These are phyloP conservation scores for Rhipidura dahli DNA, from an alignment of 2,113 vertebrate genomes.

Conservation along the genomic window DNA sequence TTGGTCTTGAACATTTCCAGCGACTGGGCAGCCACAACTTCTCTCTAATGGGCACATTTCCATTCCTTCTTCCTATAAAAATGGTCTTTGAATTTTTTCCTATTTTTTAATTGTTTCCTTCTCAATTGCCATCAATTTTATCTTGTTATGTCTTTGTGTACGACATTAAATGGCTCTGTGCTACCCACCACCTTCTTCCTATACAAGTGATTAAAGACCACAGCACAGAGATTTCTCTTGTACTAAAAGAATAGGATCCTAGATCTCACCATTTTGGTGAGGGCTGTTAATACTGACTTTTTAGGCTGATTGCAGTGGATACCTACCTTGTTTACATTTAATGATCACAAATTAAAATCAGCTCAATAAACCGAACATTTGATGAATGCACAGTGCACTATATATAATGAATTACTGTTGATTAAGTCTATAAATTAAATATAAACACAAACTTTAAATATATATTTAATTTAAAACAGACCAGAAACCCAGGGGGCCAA, in stretches of 20 bases:
- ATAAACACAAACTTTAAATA: background rate
- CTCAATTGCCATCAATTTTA: background rate
- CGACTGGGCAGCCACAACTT: rapidly evolving
- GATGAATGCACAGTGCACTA: background rate
- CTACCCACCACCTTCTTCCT: background rate
- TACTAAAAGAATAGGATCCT: background rate
- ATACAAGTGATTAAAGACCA: rapidly evolving
- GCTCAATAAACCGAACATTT: background rate
- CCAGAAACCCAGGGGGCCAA: background rate
- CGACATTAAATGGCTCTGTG: background rate
- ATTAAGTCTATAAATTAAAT: background rate
- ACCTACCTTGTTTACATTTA: background rate
- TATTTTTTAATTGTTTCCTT: background rate
- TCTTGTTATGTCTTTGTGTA: background rate
- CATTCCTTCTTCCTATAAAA: background rate
- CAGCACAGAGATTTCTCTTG: background rate
- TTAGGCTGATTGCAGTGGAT: background rate
- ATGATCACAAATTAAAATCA: slow-evolving; percentile 16
- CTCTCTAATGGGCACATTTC: background rate
- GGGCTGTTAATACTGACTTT: background rate
- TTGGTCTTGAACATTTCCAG: background rate
- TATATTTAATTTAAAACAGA: background rate
- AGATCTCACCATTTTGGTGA: background rate
- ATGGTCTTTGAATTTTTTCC: rapidly evolving
- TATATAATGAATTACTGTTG: background rate